These are phyloP conservation scores for Tichodroma muraria DNA, from an alignment of 2,113 vertebrate species.

Conservation along the genomic window DNA sequence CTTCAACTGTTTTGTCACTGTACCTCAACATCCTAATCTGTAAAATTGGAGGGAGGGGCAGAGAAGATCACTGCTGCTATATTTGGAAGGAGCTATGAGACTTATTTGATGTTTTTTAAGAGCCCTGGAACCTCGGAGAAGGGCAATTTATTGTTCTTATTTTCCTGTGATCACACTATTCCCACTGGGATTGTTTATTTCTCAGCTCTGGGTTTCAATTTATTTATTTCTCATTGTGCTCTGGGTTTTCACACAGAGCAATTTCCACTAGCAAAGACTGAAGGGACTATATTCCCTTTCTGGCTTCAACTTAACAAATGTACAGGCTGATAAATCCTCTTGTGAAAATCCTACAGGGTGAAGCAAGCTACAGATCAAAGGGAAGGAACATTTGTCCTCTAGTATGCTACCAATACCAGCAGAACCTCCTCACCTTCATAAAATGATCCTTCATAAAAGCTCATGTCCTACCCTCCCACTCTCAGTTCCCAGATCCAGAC, in stretches of 20 bases:
- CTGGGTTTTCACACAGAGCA: constrained; percentile 56
- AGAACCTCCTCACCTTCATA: constrained; percentile 50
- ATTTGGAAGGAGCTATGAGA: neutral
- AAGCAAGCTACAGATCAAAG: constrained; percentile 56
- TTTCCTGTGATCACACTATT: constrained; percentile 53
- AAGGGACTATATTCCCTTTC: constrained; percentile 59
- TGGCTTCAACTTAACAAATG: constrained; percentile 53
- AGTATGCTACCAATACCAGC: constrained; percentile 4
- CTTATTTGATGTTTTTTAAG: constrained; percentile 29
- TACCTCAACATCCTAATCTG: neutral
- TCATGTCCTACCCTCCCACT: neutral
- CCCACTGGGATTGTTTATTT: constrained; percentile 62
- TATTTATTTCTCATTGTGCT: constrained; percentile 59
- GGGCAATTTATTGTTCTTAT: constrained; percentile 57
- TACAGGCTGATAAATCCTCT: constrained; percentile 59
- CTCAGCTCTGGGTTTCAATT: constrained; percentile 60
- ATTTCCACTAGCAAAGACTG: constrained; percentile 60
- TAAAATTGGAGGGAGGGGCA: neutral
- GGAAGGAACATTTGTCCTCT: constrained; percentile 53
- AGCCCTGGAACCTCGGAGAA: constrained; percentile 48
- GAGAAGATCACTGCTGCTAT: neutral
- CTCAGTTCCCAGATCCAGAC: neutral
- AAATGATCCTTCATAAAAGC: constrained; percentile 23
- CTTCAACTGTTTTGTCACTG: neutral
- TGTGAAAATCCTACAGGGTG: constrained; percentile 59